A percentile compares a stretch with the other conserved stretches of the same genome.
Evolutionary conservation across 2,797 vertebrate genomes (phyloP).

Genomic region (Micrastur ruficollis): DNA sequence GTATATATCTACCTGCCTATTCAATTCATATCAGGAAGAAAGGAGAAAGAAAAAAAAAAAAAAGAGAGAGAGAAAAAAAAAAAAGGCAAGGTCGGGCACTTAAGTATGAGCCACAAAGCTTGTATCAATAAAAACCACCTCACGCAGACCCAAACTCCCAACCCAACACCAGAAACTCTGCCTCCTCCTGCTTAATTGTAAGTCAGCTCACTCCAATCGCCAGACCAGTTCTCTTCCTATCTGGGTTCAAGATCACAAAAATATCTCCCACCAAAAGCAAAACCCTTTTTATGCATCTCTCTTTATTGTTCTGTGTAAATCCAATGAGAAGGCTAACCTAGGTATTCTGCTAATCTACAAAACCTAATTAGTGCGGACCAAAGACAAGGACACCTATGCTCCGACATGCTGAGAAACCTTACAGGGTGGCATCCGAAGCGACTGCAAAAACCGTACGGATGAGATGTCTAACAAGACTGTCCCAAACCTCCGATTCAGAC

Average conservation of each 20-base stretch:
- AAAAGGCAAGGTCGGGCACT: background rate
- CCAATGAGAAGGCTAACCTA: background rate
- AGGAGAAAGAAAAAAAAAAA: background rate
- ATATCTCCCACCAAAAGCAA: background rate
- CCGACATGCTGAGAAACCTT: background rate
- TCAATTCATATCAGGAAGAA: slow-evolving; percentile 32
- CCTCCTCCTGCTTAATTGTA: background rate
- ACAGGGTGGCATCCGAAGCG: background rate
- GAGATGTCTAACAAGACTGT: background rate
- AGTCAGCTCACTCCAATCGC: background rate
- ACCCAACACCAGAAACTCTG: background rate
- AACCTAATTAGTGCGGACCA: background rate
- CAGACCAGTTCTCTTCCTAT: background rate
- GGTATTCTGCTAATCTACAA: background rate
- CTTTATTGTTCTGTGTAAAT: background rate
- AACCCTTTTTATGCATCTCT: background rate
- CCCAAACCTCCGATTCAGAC: background rate
- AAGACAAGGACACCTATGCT: background rate
- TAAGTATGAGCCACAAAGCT: background rate
- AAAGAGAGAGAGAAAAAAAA: fast-evolving
- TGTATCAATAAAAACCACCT: background rate
- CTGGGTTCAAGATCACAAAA: background rate
- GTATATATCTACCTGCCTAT: slow-evolving; percentile 15
- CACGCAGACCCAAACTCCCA: background rate
- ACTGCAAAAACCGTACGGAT: background rate